Base-by-base conservation (phyloP, 1,140 invertebrate genomes). In the Cecropterus lyciades region DNA sequence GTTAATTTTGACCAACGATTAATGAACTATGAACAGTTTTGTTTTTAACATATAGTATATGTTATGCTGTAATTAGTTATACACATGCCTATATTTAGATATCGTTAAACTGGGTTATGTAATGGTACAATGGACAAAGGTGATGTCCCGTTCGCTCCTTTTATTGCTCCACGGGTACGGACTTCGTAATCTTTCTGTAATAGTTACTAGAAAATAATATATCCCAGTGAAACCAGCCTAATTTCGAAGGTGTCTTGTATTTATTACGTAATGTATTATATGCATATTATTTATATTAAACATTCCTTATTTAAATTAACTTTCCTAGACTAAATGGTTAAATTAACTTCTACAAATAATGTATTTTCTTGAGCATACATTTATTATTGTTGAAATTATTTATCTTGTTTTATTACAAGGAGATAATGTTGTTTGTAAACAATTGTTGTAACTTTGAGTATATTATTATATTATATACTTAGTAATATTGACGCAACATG, bases 321-420 rank as follows among this genome's bases (percentile, higher is more conserved):
- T 48, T n/a, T 11, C 37, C 37, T 40, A 40, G 9, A 40, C 37
- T 40, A 2, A n/a, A 40, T 13, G 9, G 11, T 40, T 40, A 40
- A 4, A 40, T 48, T 0, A 48, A 48, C 45, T 48, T 48, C 45
- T 17, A 48, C 45, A 48, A 48, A 20, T 17, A 48, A 20, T 48
- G 10, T 48, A 48, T 48, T 48, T 46, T 48, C 17, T 20, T 40
- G 37, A 48, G 1, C 17, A 20, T 20, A 48, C 45, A 20, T 48
- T 48, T 48, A 20, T 48, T 24, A 48, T 48, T 48, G 45, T 48
- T 48, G 16, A 48, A 48, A 48, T 48, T 20, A 16, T 48, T 48
- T 48, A 48, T 20, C 45, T 48, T 48, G 45, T 11, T 48, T 48
- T 7, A 9, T 33, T 48, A 20, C 45, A 20, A 48, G 16, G n/a